phyloP scores from a whole-genome alignment of 2,888 invertebrate species.

The Ctenicera cuprea region DNA sequence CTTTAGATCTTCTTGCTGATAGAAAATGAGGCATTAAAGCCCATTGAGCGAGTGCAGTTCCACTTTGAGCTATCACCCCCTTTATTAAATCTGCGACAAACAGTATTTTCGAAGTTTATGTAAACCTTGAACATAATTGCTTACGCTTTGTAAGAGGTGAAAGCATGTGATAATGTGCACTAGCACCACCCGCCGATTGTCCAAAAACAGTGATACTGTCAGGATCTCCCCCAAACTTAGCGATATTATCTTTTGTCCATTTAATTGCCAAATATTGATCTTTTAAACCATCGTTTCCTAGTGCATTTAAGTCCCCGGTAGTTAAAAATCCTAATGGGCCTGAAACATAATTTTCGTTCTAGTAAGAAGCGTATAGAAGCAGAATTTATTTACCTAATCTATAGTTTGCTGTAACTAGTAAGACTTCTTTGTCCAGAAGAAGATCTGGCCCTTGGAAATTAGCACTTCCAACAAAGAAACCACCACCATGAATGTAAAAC shows the following conservation, averaged over 20 bases:
- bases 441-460: conserved; percentile 83
- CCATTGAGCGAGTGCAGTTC: conserved; percentile 32
- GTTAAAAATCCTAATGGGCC: conserved; percentile 66
- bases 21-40: conserved; percentile 31
- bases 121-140: not conserved
- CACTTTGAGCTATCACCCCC: conserved; percentile 42
- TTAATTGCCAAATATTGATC: conserved; percentile 65
- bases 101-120: not conserved
- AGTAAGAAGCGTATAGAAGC: not conserved
- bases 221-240: conserved; percentile 63
- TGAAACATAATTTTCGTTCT: conserved; percentile 50
- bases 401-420: conserved; percentile 73
- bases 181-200: conserved; percentile 69
- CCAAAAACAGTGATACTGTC: conserved; percentile 68
- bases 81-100: conserved; percentile 33
- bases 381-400: conserved; percentile 53
- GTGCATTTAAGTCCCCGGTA: conserved; percentile 62
- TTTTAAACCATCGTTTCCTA: conserved; percentile 64
- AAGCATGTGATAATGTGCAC: conserved; percentile 69
- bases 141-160: conserved; percentile 67
- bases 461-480: conserved; percentile 84
- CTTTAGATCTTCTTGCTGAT: conserved; percentile 7
- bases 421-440: conserved; percentile 81
- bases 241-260: conserved; percentile 65
- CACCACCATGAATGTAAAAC: conserved; percentile 85